Evolutionary conservation across 2,113 vertebrate species (phyloP), one percentile per base, ranked within the genome.

Genomic region (Nothoprocta perdicaria): DNA sequence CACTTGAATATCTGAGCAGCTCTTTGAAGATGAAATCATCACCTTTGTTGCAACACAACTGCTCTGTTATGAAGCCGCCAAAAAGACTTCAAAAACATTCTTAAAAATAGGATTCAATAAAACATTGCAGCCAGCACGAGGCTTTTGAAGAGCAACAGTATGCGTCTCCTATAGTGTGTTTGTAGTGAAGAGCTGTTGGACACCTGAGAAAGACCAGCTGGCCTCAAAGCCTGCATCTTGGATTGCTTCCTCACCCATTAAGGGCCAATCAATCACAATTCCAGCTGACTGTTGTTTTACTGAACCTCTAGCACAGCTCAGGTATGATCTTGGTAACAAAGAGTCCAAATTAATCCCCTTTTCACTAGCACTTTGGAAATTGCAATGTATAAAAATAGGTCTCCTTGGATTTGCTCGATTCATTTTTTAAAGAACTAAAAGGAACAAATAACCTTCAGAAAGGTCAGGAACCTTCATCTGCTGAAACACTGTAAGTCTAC

Each of bases 401-500:
- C 24, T 62, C 71, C 63, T 35, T 46, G 63, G 45, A 60, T 61
- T 58, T 90, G 62, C 82, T 81, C 27, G 45, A 24, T 69, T 84
- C 45, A 5, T 89, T 48, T 72, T 84, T 67, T 65, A 63, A n/a
- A 76, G 58, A 93, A 84, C 40, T 35, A 8, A 81, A 17, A 41
- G 48, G 40, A 80, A 84, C 26, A 73, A 71, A 52, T 35, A 72
- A 55, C 35, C 46, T 82, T 29, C 61, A 82, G 57, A 63, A 78
- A 78, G 43, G 33, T 43, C n/a, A 71, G 77, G 80, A 60, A 80
- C 26, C 33, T 43, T 48, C 43, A 48, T 40, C 60, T 83, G 33
- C 41, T 80, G 71, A 73, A 80, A 67, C 19, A 24, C 1, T 0
- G 41, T 1, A 5, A 27, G 52, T 53, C 26, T 29, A 62, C 60